Conservation (phyloP, 2,888 invertebrate genomes). For the Drosophila longiperda region DNA sequence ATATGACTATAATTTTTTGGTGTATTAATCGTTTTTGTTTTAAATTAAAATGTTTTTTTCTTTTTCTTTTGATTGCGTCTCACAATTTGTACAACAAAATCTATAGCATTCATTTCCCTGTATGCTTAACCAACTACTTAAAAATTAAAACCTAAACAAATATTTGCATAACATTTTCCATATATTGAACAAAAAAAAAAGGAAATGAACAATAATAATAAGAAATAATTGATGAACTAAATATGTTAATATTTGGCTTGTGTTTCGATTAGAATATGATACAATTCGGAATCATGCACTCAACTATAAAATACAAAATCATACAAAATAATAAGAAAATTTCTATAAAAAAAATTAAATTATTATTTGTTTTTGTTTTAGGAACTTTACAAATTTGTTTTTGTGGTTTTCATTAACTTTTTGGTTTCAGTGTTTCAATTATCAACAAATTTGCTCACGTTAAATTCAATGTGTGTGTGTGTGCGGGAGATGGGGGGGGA, state of each 20-base stretch:
- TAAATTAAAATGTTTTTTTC: neutral
- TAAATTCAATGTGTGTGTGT: slow-evolving; percentile 39
- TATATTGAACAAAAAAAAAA: slow-evolving; percentile 41
- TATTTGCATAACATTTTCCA: slow-evolving; percentile 38
- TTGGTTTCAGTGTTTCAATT: slow-evolving; percentile 43
- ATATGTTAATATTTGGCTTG: slow-evolving; percentile 55
- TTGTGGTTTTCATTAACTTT: slow-evolving; percentile 22
- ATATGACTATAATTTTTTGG: slow-evolving; percentile 34
- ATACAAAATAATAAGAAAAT: slow-evolving; percentile 23
- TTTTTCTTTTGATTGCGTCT: slow-evolving; percentile 4
- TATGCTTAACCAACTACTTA: slow-evolving; percentile 36
- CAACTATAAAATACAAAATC: slow-evolving; percentile 8
- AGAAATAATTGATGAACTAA: slow-evolving; percentile 36
- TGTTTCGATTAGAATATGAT: slow-evolving; percentile 52
- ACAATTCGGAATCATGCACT: slow-evolving; percentile 4
- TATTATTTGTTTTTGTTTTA: slow-evolving; percentile 37
- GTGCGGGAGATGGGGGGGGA: neutral
- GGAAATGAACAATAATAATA: slow-evolving; percentile 14
- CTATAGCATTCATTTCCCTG: slow-evolving; percentile 19
- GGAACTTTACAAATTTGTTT: slow-evolving; percentile 47
- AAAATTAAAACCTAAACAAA: slow-evolving; percentile 16
- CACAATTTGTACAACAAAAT: slow-evolving; percentile 13
- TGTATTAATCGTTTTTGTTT: neutral
- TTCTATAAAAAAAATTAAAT: slow-evolving; percentile 19
- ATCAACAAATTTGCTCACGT: slow-evolving; percentile 41